Evolutionary conservation across 2,797 vertebrate genomes (phyloP).

Genomic region (Spea hammondii): DNA sequence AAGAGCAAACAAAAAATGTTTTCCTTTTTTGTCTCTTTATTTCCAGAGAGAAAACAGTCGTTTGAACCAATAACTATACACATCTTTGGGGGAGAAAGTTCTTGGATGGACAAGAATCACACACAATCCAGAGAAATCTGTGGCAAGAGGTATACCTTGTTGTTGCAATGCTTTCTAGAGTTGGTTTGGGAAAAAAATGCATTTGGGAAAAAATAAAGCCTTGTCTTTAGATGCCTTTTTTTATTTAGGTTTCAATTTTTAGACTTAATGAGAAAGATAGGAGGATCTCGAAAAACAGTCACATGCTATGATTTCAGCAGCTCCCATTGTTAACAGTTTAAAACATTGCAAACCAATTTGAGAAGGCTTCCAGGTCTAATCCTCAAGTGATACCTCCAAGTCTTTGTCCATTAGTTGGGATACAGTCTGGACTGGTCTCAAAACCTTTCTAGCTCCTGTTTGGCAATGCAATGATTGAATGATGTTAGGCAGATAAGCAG

Average conservation of each 20-base stretch:
- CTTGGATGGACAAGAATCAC: constrained; percentile 86
- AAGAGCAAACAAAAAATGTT: constrained; percentile 82
- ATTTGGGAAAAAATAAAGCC: constrained; percentile 67
- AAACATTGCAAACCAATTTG: constrained; percentile 70
- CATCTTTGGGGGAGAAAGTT: constrained; percentile 87
- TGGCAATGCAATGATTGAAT: constrained; percentile 82
- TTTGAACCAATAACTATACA: constrained; percentile 90
- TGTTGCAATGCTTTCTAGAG: constrained; percentile 92
- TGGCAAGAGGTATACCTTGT: constrained; percentile 99
- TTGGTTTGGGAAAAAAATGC: constrained; percentile 77
- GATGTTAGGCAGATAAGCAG: constrained; percentile 71
- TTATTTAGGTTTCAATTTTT: constrained; percentile 18
- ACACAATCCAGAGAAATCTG: constrained; percentile 88
- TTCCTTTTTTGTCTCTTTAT: constrained; percentile 66
- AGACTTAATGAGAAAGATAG: constrained; percentile 28
- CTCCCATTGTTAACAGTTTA: constrained; percentile 67
- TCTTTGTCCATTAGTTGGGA: constrained; percentile 45
- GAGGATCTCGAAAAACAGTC: constrained; percentile 58
- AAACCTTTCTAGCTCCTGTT: constrained; percentile 69
- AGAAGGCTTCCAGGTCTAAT: constrained; percentile 63
- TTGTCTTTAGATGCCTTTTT: constrained; percentile 47
- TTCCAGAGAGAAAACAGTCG: constrained; percentile 75
- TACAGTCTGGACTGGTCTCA: constrained; percentile 62
- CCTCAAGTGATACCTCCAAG: constrained; percentile 66
- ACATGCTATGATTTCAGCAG: constrained; percentile 69